phyloP scores from a whole-genome alignment of 1,140 invertebrate genomes.

The Anastatus disparis region DNA sequence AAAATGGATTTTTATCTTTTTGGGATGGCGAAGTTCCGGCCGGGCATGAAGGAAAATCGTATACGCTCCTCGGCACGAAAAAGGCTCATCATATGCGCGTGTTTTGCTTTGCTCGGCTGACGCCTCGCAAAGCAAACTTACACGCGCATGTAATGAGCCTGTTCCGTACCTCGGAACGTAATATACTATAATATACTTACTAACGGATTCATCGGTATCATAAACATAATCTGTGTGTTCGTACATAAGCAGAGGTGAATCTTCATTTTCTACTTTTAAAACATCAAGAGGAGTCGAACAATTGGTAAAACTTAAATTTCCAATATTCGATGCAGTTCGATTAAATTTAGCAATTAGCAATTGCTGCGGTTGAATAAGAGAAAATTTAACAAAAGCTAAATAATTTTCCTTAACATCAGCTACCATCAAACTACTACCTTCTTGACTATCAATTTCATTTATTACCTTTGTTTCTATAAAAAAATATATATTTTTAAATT shows the following conservation, averaged over 20 bases:
- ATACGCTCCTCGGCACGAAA: too few species aligned
- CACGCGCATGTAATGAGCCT: too few species aligned
- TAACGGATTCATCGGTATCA: conserved; percentile 54
- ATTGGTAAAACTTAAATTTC: conserved; percentile 42
- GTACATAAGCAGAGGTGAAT: conserved; percentile 55
- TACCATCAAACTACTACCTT: conserved; percentile 52
- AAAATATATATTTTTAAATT: not conserved
- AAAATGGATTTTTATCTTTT: too few species aligned
- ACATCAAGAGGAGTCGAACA: conserved; percentile 33
- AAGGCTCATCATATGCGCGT: too few species aligned
- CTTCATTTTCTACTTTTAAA: too few species aligned
- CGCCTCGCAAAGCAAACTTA: too few species aligned
- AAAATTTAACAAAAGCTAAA: conserved; percentile 51
- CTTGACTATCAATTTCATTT: conserved; percentile 54
- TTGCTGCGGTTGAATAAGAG: conserved; percentile 46
- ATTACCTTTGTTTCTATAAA: conserved; percentile 55
- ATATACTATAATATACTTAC: conserved; percentile 48
- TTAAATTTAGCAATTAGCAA: conserved; percentile 54
- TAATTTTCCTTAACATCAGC: conserved; percentile 57
- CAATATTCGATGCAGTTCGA: conserved; percentile 22
- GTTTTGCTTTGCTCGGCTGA: too few species aligned
- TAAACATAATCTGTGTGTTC: conserved; percentile 55
- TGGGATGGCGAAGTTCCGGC: too few species aligned
- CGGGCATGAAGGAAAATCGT: too few species aligned
- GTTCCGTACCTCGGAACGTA: too few species aligned